Conservation (phyloP, 2,113 vertebrate species). For the Jaculus jaculus region DNA sequence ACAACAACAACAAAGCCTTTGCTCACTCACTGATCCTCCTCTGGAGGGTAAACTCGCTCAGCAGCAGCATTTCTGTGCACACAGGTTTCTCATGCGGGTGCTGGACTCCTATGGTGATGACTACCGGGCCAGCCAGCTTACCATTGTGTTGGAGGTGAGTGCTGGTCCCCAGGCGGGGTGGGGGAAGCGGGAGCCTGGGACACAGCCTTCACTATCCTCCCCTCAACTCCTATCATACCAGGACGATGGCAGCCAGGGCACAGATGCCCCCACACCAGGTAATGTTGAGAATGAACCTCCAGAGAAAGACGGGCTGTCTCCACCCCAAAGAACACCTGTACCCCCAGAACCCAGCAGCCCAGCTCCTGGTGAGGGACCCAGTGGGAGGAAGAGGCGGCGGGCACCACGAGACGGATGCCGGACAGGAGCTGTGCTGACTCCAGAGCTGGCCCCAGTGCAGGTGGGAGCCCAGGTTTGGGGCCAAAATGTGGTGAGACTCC, state of each 20-base stretch:
- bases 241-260: constrained; percentile 81
- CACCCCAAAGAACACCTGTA: background rate
- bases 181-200: accelerated
- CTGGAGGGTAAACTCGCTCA: accelerated
- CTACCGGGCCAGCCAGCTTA: constrained; percentile 90
- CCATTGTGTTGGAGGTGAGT: constrained; percentile 90
- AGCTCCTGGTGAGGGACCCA: constrained; percentile 64
- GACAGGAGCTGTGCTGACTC: constrained; percentile 48
- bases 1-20: background rate
- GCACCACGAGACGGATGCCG: constrained; percentile 72
- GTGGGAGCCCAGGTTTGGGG: background rate
- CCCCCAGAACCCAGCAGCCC: constrained; percentile 74
- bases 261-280: constrained; percentile 74
- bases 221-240: background rate
- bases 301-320: constrained; percentile 77
- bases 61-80: background rate
- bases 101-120: constrained; percentile 92
- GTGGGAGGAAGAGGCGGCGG: constrained; percentile 76
- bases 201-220: background rate
- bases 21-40: background rate
- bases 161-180: accelerated
- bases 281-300: constrained; percentile 79
- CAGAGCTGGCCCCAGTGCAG: constrained; percentile 72
- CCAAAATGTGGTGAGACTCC: background rate
- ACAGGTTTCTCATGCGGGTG: constrained; percentile 93